Evolutionary conservation across 2,888 invertebrate species (phyloP).

Genomic region (Aproaerema taeniolella): DNA sequence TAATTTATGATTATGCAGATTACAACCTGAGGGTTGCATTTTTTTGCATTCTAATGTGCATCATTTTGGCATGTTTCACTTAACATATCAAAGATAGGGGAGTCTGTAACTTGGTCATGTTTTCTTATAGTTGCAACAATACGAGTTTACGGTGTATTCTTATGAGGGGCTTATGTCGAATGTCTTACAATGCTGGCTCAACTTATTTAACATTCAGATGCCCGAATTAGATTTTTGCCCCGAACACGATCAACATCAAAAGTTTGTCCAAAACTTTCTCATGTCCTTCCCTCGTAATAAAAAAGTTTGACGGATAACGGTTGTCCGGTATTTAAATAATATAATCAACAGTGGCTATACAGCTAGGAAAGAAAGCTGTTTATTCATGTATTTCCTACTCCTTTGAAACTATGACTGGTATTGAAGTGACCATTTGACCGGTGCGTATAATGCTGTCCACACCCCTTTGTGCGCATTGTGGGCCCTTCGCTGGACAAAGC

Average conservation of each 20-base stretch:
- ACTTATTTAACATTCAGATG: conserved; percentile 8
- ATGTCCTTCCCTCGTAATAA: conserved; percentile 53
- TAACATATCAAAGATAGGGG: conserved; percentile 2
- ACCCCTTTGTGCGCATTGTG: conserved; percentile 69
- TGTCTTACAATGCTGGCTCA: no score
- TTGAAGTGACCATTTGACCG: conserved; percentile 72
- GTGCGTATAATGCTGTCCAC: conserved; percentile 64
- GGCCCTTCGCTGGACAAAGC: conserved; percentile 60
- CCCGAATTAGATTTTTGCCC: conserved; percentile 11
- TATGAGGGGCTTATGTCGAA: no score
- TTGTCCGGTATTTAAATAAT: conserved; percentile 67
- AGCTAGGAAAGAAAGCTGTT: conserved; percentile 59
- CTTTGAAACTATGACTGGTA: conserved; percentile 60
- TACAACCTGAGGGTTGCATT: conserved; percentile 34
- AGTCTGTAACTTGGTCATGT: conserved; percentile 1
- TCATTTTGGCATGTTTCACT: conserved; percentile 20
- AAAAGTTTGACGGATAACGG: conserved; percentile 68
- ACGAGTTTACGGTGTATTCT: not conserved
- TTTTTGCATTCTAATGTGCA: conserved; percentile 34
- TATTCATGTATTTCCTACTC: conserved; percentile 69
- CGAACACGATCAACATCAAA: conserved; percentile 16
- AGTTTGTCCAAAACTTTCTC: conserved; percentile 47
- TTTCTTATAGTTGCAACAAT: conserved; percentile 9
- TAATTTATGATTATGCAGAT: conserved; percentile 65
- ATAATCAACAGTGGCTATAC: conserved; percentile 51